phyloP scores from a whole-genome alignment of 1,140 invertebrate species.

The Philopotamus ludificatus region DNA sequence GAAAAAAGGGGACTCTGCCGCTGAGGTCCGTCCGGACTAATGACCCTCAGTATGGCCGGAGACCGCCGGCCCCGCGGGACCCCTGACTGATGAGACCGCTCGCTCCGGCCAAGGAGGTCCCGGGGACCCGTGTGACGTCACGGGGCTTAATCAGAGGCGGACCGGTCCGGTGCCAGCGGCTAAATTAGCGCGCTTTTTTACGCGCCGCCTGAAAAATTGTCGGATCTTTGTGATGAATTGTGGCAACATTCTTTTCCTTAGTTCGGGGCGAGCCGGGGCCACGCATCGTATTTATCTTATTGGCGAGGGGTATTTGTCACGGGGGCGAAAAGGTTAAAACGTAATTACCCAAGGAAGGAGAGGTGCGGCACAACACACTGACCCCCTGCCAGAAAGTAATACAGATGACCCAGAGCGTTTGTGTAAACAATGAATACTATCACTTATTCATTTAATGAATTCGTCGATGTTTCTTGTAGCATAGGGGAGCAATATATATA shows the following conservation, averaged over 20 bases:
- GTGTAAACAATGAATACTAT: no score
- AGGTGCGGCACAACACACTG: constrained; percentile 1
- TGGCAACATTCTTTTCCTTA: constrained; percentile 31
- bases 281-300: constrained; percentile 42
- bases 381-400: no score
- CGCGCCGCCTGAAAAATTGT: constrained; percentile 36
- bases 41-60: constrained; percentile 27
- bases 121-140: constrained; percentile 29
- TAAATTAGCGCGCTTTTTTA: constrained; percentile 41
- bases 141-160: constrained; percentile 27
- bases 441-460: no score
- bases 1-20: background rate
- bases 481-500: no score
- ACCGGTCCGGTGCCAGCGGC: constrained; percentile 4
- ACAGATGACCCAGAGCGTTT: no score
- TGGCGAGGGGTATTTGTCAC: constrained; percentile 36
- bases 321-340: constrained; percentile 22
- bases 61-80: constrained; percentile 31
- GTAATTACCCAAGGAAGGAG: constrained; percentile 10
- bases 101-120: constrained; percentile 11
- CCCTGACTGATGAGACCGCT: constrained; percentile 37
- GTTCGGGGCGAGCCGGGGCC: constrained; percentile 12
- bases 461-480: no score
- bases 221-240: constrained; percentile 41
- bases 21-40: constrained; percentile 31